Evolutionary conservation across 2,888 invertebrate genomes (phyloP).

Genomic region (Labia minor): DNA sequence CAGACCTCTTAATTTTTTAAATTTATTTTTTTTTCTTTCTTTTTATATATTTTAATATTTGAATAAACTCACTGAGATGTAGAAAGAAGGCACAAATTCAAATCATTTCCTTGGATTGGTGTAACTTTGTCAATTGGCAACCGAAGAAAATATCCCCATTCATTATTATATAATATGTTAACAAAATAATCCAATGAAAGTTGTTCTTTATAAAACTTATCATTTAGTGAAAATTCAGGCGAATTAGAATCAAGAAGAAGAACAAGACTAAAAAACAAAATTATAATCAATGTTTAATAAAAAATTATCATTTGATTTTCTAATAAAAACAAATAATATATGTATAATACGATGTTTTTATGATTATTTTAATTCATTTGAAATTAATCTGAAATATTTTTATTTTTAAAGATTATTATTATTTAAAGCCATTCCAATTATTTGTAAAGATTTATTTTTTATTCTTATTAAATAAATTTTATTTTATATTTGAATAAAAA

Average conservation of each 20-base stretch:
- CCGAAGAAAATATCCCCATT: slow-evolving; percentile 22
- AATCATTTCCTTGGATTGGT: slow-evolving; percentile 32
- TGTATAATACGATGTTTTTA: too few species aligned
- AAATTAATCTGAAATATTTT: too few species aligned
- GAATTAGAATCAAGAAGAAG: slow-evolving; percentile 22
- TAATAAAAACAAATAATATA: too few species aligned
- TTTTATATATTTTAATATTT: background rate
- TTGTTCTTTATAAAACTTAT: slow-evolving; percentile 26
- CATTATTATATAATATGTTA: slow-evolving; percentile 19
- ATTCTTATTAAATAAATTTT: too few species aligned
- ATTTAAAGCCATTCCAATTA: too few species aligned
- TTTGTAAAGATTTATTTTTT: too few species aligned
- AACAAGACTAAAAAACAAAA: slow-evolving; percentile 29
- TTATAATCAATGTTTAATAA: too few species aligned
- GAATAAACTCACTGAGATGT: background rate
- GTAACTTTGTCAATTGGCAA: slow-evolving; percentile 5
- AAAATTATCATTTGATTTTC: background rate
- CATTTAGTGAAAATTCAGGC: slow-evolving; percentile 23
- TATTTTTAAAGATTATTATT: too few species aligned
- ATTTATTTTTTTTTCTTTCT: too few species aligned
- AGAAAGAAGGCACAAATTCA: background rate
- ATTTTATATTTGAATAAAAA: too few species aligned
- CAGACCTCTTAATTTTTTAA: too few species aligned
- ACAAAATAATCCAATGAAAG: slow-evolving; percentile 20
- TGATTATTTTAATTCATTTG: too few species aligned